Evolutionary conservation across 2,888 invertebrate species (phyloP), one percentile per base, ranked within the genome.

Genomic region (Dynastes grantii): DNA sequence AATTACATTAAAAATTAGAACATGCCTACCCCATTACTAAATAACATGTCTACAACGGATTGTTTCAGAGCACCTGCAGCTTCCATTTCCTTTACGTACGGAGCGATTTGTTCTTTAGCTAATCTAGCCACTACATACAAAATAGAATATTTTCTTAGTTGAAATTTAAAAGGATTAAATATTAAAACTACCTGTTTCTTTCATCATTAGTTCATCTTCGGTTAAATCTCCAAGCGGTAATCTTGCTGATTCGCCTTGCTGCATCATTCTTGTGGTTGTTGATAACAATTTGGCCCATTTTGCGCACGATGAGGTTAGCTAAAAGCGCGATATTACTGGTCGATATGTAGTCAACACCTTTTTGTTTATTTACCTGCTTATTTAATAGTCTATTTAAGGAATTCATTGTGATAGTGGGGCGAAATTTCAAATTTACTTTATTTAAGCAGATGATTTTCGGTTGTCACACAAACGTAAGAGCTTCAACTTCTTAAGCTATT

Each of bases 61-160:
- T 93, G 92, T 85, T 96, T 96, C 84, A 98, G 93, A 86, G 93
- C 92, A 82, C 94, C 94, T 82, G 96, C 94, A 49, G 93, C 92
- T 87, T 99, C 99, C 98, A 99, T 99, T 89, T 97, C 95, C 84
- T 92, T 92, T 1, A 98, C 97, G 40, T 95, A 90, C 0, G 98
- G 98, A 22, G 90, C 92, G 81, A 99, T 95, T 87, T 96, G 94
- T 86, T 98, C 98, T 81, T 93, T 92, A 0, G 98, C 96, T 85
- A 99, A 90, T 88, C 95, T 95, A 58, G 95, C 92, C 84, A 98
- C 98, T 98, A 90, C 75, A 92, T 89, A 16, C 16, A 16, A 55
- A 5, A 81, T 78, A 77, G 16, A 78, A 63, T 27, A 37, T 67
- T 65, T 13, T 22, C 63, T 76, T 9, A n/a, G 9, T 32, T 22